A percentile compares a stretch with the other conserved stretches of the same genome.
Evolutionary conservation across 2,113 vertebrate species (phyloP).

Genomic region (Bothrops jararaca): DNA sequence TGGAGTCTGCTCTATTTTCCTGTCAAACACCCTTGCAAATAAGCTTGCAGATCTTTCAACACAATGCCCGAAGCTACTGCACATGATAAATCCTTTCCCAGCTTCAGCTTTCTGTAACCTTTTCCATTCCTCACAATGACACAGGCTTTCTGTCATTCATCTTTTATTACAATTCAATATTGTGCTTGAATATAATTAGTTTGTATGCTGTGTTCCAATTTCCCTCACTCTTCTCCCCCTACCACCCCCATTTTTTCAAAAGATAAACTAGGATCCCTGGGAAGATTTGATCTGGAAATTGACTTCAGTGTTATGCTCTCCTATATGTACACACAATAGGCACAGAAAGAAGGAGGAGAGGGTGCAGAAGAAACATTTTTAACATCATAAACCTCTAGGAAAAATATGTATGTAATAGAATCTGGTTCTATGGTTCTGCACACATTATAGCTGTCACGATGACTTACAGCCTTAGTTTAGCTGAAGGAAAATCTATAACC

Average conservation of each 20-base stretch:
- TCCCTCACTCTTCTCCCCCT: neutral
- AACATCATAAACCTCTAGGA: constrained; percentile 79
- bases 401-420: constrained; percentile 85
- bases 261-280: constrained; percentile 65
- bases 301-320: constrained; percentile 73
- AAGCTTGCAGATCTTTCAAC: constrained; percentile 74
- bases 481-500: constrained; percentile 84
- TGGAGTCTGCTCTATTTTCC: constrained; percentile 67
- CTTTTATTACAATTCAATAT: constrained; percentile 83
- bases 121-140: constrained; percentile 77
- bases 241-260: constrained; percentile 22
- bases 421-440: constrained; percentile 79
- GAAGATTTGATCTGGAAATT: constrained; percentile 77
- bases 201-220: constrained; percentile 45
- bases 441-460: constrained; percentile 81
- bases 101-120: constrained; percentile 76
- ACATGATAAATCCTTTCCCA: constrained; percentile 74
- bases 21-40: constrained; percentile 77
- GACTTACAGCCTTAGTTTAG: constrained; percentile 83
- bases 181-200: constrained; percentile 77
- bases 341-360: constrained; percentile 56
- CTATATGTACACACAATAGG: constrained; percentile 79
- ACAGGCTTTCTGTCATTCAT: constrained; percentile 78
- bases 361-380: constrained; percentile 76
- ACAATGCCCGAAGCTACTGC: constrained; percentile 72